Evolutionary conservation across 2,888 invertebrate genomes (phyloP).

Genomic region (Catonia carolina): DNA sequence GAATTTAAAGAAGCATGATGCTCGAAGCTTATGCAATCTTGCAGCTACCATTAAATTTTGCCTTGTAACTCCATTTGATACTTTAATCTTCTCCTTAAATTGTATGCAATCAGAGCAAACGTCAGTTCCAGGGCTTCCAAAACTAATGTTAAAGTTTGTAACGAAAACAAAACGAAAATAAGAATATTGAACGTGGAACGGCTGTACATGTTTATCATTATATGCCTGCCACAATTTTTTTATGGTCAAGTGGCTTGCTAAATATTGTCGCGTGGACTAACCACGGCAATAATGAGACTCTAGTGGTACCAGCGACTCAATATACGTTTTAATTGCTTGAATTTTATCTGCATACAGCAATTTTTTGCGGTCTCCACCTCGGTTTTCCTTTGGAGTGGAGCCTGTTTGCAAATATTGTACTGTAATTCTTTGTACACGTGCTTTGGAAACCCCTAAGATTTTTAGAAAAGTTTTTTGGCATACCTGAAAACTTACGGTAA

Average conservation of each 20-base stretch:
- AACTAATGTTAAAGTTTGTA: conserved; percentile 22
- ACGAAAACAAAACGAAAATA: conserved; percentile 22
- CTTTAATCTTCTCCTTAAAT: conserved; percentile 7
- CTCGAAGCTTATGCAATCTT: conserved; percentile 27
- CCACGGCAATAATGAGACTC: conserved; percentile 20
- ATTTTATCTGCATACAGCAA: conserved; percentile 2
- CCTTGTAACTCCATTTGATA: too few relatives aligned
- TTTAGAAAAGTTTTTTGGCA: too few relatives aligned
- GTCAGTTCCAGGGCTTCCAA: conserved; percentile 27
- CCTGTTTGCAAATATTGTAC: too few relatives aligned
- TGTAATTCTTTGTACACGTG: too few relatives aligned
- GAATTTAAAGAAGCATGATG: conserved; percentile 31
- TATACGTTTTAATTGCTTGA: conserved; percentile 14
- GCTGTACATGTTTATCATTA: conserved; percentile 12
- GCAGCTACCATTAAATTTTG: not conserved
- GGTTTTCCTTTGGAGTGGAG: too few relatives aligned
- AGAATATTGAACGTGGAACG: conserved; percentile 23
- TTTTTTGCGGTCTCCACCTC: conserved; percentile 1
- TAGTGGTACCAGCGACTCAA: conserved; percentile 18
- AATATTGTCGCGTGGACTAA: conserved; percentile 19
- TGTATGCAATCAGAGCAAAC: conserved; percentile 16
- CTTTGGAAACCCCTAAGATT: too few relatives aligned
- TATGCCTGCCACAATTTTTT: conserved; percentile 21
- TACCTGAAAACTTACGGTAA: too few relatives aligned
- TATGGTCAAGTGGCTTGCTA: conserved; percentile 22